Percentiles rank a stretch among this genome's conserved stretches.
These are phyloP conservation scores for Patella caerulea DNA, from an alignment of 2,888 invertebrate species.

Conservation along the genomic window DNA sequence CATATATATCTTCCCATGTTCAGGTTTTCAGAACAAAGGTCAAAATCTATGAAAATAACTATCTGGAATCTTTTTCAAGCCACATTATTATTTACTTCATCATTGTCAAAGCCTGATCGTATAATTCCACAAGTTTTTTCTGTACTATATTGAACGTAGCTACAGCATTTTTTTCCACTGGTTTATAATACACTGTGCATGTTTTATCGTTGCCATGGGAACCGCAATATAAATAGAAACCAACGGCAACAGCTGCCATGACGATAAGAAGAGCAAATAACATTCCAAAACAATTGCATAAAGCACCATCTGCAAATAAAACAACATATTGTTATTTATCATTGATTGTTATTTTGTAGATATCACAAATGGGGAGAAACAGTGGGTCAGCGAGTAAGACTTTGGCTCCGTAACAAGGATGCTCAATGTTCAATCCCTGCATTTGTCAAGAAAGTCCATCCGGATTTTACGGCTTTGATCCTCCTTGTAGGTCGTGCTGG, in stretches of 20 bases:
- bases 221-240: constrained; percentile 32
- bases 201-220: constrained; percentile 22
- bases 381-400: too few relatives aligned
- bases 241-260: constrained; percentile 28
- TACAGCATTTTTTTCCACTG: constrained; percentile 14
- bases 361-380: too few relatives aligned
- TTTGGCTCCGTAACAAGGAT: too few relatives aligned
- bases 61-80: too few relatives aligned
- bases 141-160: not conserved
- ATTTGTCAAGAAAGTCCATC: too few relatives aligned
- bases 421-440: too few relatives aligned
- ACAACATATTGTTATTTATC: not conserved
- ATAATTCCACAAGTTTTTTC: not conserved
- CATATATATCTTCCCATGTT: too few relatives aligned
- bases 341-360: not conserved
- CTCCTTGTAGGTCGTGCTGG: too few relatives aligned
- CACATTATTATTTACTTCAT: not conserved
- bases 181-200: constrained; percentile 20
- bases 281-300: constrained; percentile 23
- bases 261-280: constrained; percentile 28
- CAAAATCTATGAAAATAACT: too few relatives aligned
- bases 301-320: constrained; percentile 21
- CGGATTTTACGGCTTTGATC: too few relatives aligned
- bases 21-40: too few relatives aligned
- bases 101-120: not conserved